Evolutionary conservation across 2,113 vertebrate genomes (phyloP).

Genomic region (Todiramphus chloris): DNA sequence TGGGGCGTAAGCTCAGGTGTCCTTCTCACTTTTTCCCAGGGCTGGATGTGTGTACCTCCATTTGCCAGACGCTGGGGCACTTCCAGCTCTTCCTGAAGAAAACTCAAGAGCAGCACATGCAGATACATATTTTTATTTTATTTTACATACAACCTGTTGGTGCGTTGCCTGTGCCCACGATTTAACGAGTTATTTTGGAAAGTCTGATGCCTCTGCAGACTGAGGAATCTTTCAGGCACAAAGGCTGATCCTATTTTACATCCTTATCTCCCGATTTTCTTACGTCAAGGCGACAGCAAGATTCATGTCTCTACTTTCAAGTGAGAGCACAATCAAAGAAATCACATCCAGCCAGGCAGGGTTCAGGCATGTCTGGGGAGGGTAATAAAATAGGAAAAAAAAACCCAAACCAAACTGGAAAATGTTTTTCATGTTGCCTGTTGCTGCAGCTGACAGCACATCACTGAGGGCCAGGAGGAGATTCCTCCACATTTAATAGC

Average conservation of each 20-base stretch:
- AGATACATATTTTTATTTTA: not conserved
- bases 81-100: not conserved
- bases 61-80: not conserved
- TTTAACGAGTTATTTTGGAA: not conserved
- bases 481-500: not conserved
- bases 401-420: not conserved
- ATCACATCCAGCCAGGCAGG: not conserved
- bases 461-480: not conserved
- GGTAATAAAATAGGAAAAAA: not conserved
- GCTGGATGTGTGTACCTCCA: rapidly evolving
- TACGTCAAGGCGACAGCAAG: rapidly evolving
- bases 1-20: not conserved
- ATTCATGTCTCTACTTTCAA: not conserved
- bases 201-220: not conserved
- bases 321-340: not conserved
- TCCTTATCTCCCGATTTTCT: not conserved
- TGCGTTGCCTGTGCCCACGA: not conserved
- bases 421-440: not conserved
- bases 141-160: rapidly evolving
- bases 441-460: not conserved
- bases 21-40: not conserved
- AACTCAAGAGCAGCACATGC: not conserved
- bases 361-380: not conserved
- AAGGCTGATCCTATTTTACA: not conserved
- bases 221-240: not conserved